Percentiles rank a stretch among this genome's conserved stretches.
Conservation (phyloP, 2,888 invertebrate genomes). For the Calephelis perditalis region DNA sequence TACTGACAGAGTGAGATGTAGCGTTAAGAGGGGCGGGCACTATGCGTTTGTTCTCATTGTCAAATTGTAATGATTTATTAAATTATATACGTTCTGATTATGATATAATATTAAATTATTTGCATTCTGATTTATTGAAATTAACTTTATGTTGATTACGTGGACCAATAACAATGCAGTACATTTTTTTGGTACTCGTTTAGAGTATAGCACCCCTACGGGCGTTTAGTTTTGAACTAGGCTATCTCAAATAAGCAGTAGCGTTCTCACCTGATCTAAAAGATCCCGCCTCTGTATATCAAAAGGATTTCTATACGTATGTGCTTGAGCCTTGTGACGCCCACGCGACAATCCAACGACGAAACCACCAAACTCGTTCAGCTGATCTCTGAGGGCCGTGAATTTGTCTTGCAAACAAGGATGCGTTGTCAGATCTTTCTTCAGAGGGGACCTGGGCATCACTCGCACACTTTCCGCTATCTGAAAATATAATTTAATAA, state of each 20-base stretch:
- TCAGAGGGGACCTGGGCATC: constrained; percentile 82
- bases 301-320: constrained; percentile 94
- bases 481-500: constrained; percentile 47
- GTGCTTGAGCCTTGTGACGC: constrained; percentile 70
- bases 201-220: too few species aligned
- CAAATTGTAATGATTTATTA: too few species aligned
- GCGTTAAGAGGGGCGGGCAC: too few species aligned
- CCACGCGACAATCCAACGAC: constrained; percentile 83
- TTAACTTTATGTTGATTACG: too few species aligned
- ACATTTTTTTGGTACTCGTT: too few species aligned
- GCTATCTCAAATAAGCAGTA: neutral
- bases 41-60: too few species aligned
- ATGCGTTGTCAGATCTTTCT: constrained; percentile 89
- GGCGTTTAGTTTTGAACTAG: too few species aligned
- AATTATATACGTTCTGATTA: too few species aligned
- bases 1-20: too few species aligned
- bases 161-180: too few species aligned
- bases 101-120: too few species aligned
- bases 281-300: constrained; percentile 94
- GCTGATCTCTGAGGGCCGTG: constrained; percentile 87
- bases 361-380: constrained; percentile 91
- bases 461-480: constrained; percentile 87
- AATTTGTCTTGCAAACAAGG: constrained; percentile 90
- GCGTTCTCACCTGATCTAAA: constrained; percentile 84
- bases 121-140: too few species aligned